These are phyloP conservation scores for Casuarius casuarius DNA, from an alignment of 2,113 vertebrate genomes.

Conservation along the genomic window DNA sequence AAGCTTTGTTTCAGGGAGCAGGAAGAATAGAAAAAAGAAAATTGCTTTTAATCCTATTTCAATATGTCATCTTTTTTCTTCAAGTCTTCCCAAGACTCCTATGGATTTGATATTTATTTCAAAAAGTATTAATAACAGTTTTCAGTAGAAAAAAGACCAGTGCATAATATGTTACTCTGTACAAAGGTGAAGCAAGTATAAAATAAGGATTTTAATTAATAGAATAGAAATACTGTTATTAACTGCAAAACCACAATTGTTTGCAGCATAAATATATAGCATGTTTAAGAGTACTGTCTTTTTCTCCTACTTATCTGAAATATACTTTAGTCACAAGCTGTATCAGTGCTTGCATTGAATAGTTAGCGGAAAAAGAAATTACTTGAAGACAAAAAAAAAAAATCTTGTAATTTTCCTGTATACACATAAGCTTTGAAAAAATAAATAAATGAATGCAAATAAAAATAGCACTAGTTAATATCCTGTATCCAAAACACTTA, in stretches of 20 bases:
- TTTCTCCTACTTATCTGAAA: constrained; percentile 26
- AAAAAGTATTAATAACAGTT: not conserved
- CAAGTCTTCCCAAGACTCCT: not conserved
- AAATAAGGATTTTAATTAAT: not conserved
- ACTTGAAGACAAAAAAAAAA: not conserved
- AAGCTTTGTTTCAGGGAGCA: not conserved
- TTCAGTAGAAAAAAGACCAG: not conserved
- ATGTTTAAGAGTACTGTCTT: not conserved
- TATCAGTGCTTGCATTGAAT: not conserved
- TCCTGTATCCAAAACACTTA: not conserved
- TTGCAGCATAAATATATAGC: not conserved
- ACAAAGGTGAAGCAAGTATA: not conserved
- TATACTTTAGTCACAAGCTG: not conserved
- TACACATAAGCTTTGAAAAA: not conserved
- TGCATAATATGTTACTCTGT: not conserved
- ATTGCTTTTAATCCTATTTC: not conserved
- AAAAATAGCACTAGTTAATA: not conserved
- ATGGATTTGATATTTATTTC: not conserved
- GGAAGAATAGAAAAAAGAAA: not conserved
- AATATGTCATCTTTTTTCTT: not conserved
- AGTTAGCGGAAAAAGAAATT: not conserved
- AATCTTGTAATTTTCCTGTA: not conserved
- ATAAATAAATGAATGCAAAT: not conserved
- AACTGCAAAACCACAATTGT: not conserved
- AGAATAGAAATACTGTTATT: not conserved